Base-by-base conservation (phyloP, 2,888 invertebrate genomes). In the Nymphalis urticae region DNA sequence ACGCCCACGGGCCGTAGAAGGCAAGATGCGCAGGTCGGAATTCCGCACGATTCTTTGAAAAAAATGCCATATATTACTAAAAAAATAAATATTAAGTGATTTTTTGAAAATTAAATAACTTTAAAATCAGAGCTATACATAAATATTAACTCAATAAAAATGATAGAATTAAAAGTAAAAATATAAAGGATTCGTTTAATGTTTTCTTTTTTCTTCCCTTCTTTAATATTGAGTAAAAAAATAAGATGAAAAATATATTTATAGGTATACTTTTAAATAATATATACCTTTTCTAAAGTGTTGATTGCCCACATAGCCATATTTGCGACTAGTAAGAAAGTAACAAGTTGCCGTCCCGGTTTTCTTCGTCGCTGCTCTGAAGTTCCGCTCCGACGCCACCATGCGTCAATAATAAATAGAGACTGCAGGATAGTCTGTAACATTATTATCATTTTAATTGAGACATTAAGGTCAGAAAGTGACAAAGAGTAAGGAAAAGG, bases 251-350 rank as follows among this genome's bases (percentile, higher is more conserved):
- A 56, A 42, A 50, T 27, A 48, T 9, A 8, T 10, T 48, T 16
- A 10, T 36, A 36, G 21, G 21, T 21, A 21, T 21, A 21, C 21
- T 1, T 21, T 21, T 21, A 21, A 1, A 21, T 21, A 21, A 42
- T 36, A 21, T 7, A 47, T 76, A 91, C 92, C 85, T 92, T 93
- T 80, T 97, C 97, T 64, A 97, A 90, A 0, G 97, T 96, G 82
- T 97, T 97, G 60, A 98, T 95, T 47, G 96, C 95, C 97, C 97
- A 97, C 93, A 97, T 95, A 21, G 97, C 97, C 87, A 97, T 95
- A 81, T 97, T 97, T 21, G 96, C 95, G 2, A 97, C 95, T 42
- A 97, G 91, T 16, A 98, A 90, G 85, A 97, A 98, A 0, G 97
- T 98, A 58, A 97, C 96, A 48, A 97, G 93, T 84, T 97, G 96